Conservation (phyloP, 2,797 vertebrate genomes). For the Gallirallus australis region DNA sequence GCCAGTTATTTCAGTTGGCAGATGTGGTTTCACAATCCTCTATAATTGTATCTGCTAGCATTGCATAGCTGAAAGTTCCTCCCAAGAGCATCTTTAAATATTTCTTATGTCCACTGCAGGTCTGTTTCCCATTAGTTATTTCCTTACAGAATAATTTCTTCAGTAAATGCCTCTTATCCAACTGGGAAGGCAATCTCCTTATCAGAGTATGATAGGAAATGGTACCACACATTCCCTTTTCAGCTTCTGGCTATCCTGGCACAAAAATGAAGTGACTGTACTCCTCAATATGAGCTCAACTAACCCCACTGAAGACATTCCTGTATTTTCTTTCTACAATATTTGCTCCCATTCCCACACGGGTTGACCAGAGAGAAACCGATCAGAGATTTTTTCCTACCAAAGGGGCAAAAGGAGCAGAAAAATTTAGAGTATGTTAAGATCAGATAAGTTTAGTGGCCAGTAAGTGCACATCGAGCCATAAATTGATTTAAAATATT, state of each 20-base stretch:
- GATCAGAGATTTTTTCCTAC: background rate
- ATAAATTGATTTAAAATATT: background rate
- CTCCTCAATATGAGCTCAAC: background rate
- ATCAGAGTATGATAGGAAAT: background rate
- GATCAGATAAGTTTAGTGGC: background rate
- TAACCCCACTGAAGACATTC: background rate
- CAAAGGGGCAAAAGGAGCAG: background rate
- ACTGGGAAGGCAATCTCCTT: constrained; percentile 33
- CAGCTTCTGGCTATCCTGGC: background rate
- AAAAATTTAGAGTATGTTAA: background rate
- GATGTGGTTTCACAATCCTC: constrained; percentile 61
- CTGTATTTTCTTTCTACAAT: background rate
- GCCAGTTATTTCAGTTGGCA: constrained; percentile 69
- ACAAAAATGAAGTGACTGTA: constrained; percentile 20
- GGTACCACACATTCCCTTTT: background rate
- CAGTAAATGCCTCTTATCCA: constrained; percentile 34
- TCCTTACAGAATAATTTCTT: constrained; percentile 63
- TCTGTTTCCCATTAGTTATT: constrained; percentile 63
- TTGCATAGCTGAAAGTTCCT: constrained; percentile 48
- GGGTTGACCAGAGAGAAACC: background rate
- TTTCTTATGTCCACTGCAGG: constrained; percentile 58
- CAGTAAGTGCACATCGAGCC: background rate
- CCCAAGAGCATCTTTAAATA: constrained; percentile 50
- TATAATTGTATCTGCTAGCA: constrained; percentile 56
- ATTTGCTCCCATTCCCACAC: background rate